Conservation (phyloP, 1,140 invertebrate species). For the Brachionus plicatilis region DNA sequence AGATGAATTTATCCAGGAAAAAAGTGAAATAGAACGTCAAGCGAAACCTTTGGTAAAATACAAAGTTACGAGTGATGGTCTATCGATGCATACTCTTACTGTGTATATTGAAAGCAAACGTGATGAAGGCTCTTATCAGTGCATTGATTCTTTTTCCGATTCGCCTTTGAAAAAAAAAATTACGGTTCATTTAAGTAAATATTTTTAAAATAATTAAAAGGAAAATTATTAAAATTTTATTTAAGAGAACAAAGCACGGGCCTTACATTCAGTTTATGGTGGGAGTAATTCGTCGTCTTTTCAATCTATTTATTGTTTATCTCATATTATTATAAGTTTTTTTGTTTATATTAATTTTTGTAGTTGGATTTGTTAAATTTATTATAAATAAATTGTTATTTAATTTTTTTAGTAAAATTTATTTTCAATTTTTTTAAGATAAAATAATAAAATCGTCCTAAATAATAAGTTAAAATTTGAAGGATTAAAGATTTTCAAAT, state of each 20-base stretch:
- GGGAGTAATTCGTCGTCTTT: not conserved
- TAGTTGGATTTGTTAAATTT: constrained; percentile 10
- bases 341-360: not conserved
- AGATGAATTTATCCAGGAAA: not conserved
- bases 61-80: constrained; percentile 9
- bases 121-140: constrained; percentile 32
- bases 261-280: constrained; percentile 1
- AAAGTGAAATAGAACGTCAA: not conserved
- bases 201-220: not conserved
- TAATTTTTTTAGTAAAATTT: constrained; percentile 12
- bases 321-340: not conserved
- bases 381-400: not conserved
- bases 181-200: constrained; percentile 26
- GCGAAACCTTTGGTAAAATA: not conserved
- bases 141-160: constrained; percentile 27
- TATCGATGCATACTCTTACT: not conserved
- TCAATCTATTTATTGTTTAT: constrained; percentile 25
- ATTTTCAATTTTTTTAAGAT: not conserved
- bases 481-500: too few relatives aligned
- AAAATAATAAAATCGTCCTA: not conserved
- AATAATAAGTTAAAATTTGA: too few relatives aligned
- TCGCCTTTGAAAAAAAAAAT: constrained; percentile 29
- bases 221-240: not conserved
- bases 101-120: not conserved
- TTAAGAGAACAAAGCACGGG: constrained; percentile 35